Evolutionary conservation across 2,888 invertebrate genomes (phyloP).

Genomic region (Spialia ferax): DNA sequence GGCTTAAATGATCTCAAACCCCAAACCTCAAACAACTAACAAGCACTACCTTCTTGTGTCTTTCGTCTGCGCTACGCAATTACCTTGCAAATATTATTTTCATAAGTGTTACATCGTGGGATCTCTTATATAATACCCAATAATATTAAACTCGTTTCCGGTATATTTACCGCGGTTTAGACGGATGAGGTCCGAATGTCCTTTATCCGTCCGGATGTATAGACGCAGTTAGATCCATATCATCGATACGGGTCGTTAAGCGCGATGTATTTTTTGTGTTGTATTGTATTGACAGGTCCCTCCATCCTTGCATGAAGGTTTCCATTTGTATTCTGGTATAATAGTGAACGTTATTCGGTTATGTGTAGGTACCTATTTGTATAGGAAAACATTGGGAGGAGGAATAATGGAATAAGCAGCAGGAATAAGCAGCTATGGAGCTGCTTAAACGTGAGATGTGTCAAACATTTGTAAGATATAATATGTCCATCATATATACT

Average conservation of each 20-base stretch:
- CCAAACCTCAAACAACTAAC: no score
- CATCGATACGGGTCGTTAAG: constrained; percentile 9
- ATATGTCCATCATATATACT: no score
- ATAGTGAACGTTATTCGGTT: neutral
- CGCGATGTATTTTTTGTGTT: constrained; percentile 13
- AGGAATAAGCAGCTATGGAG: no score
- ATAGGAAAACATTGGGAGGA: no score
- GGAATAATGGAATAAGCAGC: no score
- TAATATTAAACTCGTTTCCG: neutral
- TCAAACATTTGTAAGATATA: no score
- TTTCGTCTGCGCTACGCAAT: no score
- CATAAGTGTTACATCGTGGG: no score
- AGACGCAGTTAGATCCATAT: constrained; percentile 11
- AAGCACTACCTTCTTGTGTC: no score
- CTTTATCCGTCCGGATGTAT: neutral
- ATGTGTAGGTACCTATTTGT: neutral
- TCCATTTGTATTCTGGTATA: neutral
- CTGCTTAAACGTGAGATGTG: no score
- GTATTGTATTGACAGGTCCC: neutral
- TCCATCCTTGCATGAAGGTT: neutral
- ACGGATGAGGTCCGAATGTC: neutral
- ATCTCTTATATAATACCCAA: neutral
- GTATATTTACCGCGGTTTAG: neutral
- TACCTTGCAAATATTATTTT: no score
- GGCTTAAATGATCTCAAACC: no score